Evolutionary conservation across 1,140 invertebrate species (phyloP).

Genomic region (Eulimnadia texana): DNA sequence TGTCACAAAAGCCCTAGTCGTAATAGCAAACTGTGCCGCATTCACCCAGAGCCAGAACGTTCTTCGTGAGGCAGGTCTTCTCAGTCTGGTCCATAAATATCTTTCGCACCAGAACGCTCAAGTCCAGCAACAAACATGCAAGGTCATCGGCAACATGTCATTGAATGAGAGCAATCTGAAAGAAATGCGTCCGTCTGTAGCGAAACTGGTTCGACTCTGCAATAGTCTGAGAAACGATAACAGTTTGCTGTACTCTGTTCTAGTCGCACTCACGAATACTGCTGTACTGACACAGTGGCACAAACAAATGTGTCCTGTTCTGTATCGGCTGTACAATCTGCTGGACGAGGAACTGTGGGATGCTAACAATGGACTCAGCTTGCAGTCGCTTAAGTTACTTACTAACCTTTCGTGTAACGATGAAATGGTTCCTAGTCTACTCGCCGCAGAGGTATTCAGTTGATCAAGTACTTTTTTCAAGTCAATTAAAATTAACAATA

Average conservation of each 20-base stretch:
- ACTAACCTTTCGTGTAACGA: slow-evolving; percentile 48
- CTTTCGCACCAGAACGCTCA: slow-evolving; percentile 28
- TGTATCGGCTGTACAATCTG: slow-evolving; percentile 31
- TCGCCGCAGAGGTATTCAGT: slow-evolving; percentile 41
- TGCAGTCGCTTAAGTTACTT: slow-evolving; percentile 35
- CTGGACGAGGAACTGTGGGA: slow-evolving; percentile 25
- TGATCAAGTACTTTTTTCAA: neutral
- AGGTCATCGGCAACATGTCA: slow-evolving; percentile 37
- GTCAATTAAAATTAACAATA: slow-evolving; percentile 24
- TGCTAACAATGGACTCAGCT: neutral
- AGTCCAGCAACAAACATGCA: slow-evolving; percentile 31
- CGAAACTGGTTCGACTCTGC: neutral
- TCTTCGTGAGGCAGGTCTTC: slow-evolving; percentile 35
- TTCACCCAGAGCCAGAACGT: slow-evolving; percentile 38
- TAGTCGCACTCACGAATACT: slow-evolving; percentile 35
- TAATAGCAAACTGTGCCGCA: slow-evolving; percentile 39
- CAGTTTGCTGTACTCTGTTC: slow-evolving; percentile 24
- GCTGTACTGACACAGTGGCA: slow-evolving; percentile 35
- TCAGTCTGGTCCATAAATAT: slow-evolving; percentile 33
- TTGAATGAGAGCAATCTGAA: slow-evolving; percentile 35
- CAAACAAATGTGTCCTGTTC: slow-evolving; percentile 29
- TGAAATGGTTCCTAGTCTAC: slow-evolving; percentile 42
- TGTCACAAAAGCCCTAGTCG: slow-evolving; percentile 35
- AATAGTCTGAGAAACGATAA: slow-evolving; percentile 17
- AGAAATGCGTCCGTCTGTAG: neutral